Base-by-base conservation (phyloP, 2,113 vertebrate species). In the Myotis yumanensis region DNA sequence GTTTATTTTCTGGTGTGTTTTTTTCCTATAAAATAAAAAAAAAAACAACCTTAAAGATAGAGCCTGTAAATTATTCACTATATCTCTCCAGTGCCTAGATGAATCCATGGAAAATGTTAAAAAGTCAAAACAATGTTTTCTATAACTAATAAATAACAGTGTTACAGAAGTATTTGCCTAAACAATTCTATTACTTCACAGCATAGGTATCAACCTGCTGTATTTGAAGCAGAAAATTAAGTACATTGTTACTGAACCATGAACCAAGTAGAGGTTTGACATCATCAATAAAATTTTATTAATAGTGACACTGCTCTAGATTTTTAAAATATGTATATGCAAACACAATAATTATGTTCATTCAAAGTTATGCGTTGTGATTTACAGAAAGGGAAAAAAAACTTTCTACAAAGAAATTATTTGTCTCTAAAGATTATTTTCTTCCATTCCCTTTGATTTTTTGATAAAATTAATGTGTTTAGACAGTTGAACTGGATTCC, bases 391-490 rank as follows among this genome's bases (percentile, higher is more conserved):
- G 23, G 69, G 20, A 11, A 71, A 80, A 76, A 90, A 77, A 80
- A 2, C 23, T 89, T 10, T 17, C 35, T 37, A 7, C n/a, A 80
- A 82, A 75, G 11, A 66, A 32, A 95, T 57, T 25, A 4, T 80
- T 79, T 52, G 20, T 82, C 7, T 79, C 51, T 86, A 75, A 85
- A 71, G 14, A 88, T 80, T 90, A 28, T 91, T 88, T 89, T 76
- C 15, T 80, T 30, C 11, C 18, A 20, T 81, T 84, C 12, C 1
- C 15, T 72, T 94, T 94, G 43, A 76, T 84, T 97, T 88, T 69
- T 5, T 73, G 17, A 75, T 75, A 18, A 85, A 93, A 90, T 75
- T 72, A 62, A 43, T 90, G 17, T 52, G 3, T 40, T 57, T 86
- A 77, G 11, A 15, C 25, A 88, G 25, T 25, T 86, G 14, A 90